phyloP scores from a whole-genome alignment of 1,140 invertebrate genomes.

The Pomacea maculata region DNA sequence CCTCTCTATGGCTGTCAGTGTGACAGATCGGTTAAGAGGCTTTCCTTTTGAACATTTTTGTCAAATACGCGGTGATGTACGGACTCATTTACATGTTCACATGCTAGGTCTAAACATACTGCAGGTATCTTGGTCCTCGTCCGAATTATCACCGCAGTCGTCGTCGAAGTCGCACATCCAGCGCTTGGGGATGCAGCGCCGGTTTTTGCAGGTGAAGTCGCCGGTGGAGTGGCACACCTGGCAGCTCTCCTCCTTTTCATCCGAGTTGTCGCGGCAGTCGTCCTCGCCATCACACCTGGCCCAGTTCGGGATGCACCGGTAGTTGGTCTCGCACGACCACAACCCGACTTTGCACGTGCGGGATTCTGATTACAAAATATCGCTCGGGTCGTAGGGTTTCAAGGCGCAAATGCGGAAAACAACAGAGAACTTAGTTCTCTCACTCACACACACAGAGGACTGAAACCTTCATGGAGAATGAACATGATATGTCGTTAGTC shows the following conservation, averaged over 20 bases:
- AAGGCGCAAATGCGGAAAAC: not conserved
- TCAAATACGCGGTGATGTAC: too few relatives aligned
- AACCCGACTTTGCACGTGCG: conserved; percentile 54
- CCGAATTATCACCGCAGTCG: conserved; percentile 93
- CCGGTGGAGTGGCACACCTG: conserved; percentile 85
- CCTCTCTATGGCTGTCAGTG: too few relatives aligned
- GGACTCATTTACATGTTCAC: too few relatives aligned
- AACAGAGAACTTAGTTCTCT: not conserved
- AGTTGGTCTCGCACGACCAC: conserved; percentile 67
- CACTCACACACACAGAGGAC: not conserved
- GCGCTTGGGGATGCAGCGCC: conserved; percentile 87
- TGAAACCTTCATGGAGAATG: not conserved
- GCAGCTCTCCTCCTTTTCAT: conserved; percentile 83
- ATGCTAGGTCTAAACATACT: conserved; percentile 69
- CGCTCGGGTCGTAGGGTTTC: not conserved
- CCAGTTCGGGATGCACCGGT: conserved; percentile 94
- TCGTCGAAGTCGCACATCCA: conserved; percentile 97
- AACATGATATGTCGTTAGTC: not conserved
- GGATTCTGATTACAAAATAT: conserved; percentile 33
- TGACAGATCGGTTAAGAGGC: too few relatives aligned
- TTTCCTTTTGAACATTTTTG: too few relatives aligned
- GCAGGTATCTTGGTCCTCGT: conserved; percentile 79
- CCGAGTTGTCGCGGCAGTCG: conserved; percentile 97
- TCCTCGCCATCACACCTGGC: conserved; percentile 94
- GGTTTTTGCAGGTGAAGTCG: conserved; percentile 92